A percentile compares a stretch with the other conserved stretches of the same genome.
Conservation (phyloP, 2,113 vertebrate genomes). For the Falco punctatus region DNA sequence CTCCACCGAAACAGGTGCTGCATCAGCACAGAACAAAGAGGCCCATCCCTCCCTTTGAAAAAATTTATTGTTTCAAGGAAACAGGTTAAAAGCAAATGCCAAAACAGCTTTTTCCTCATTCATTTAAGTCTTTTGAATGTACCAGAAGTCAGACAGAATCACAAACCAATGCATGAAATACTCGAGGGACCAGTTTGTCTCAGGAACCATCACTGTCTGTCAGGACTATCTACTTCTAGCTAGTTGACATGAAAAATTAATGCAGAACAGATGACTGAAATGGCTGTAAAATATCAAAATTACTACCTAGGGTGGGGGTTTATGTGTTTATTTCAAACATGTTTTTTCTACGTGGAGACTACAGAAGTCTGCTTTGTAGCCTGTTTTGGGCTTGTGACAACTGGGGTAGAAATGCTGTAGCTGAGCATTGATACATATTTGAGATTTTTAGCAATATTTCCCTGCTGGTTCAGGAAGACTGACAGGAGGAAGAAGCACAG, state of each 20-base stretch:
- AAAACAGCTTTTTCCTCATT: not conserved
- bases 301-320: not conserved
- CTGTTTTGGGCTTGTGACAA: not conserved
- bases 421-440: not conserved
- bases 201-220: not conserved
- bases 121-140: slow-evolving; percentile 15
- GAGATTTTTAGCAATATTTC: not conserved
- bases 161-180: not conserved
- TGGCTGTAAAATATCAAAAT: not conserved
- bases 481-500: not conserved
- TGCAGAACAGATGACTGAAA: slow-evolving; percentile 23
- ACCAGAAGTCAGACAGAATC: slow-evolving; percentile 7
- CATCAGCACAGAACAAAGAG: not conserved
- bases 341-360: not conserved
- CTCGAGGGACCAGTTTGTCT: slow-evolving; percentile 10
- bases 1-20: not conserved
- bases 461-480: not conserved
- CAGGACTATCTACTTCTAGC: slow-evolving; percentile 15
- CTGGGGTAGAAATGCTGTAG: not conserved
- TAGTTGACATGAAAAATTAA: not conserved
- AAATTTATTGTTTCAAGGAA: slow-evolving; percentile 19
- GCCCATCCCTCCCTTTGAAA: not conserved
- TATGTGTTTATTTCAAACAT: slow-evolving; percentile 22
- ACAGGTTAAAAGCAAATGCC: not conserved
- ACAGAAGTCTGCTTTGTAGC: not conserved